phyloP scores from a whole-genome alignment of 1,140 invertebrate genomes.

The Dermatophagoides farinae region DNA sequence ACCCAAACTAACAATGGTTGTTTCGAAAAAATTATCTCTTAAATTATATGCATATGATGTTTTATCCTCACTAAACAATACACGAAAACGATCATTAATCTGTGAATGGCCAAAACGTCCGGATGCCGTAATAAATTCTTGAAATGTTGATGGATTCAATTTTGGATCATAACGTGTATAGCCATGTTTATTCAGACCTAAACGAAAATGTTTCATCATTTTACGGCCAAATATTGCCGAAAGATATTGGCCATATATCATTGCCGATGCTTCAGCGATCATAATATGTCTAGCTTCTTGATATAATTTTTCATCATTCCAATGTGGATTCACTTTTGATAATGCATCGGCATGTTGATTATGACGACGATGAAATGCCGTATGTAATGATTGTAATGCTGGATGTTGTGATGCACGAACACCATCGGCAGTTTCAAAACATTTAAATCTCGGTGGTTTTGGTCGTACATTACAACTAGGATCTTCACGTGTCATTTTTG shows the following conservation, averaged over 20 bases:
- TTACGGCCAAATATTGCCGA: constrained; percentile 35
- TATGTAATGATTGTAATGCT: constrained; percentile 36
- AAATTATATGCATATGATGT: constrained; percentile 2
- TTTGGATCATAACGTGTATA: constrained; percentile 31
- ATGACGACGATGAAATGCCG: constrained; percentile 30
- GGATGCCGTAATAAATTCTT: constrained; percentile 35
- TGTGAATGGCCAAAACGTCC: constrained; percentile 11
- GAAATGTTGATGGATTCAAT: constrained; percentile 36
- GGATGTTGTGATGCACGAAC: constrained; percentile 34
- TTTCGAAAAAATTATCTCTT: constrained; percentile 14
- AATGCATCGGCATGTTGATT: constrained; percentile 24
- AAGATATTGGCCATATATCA: constrained; percentile 60
- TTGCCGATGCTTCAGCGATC: constrained; percentile 49
- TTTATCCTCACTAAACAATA: constrained; percentile 4
- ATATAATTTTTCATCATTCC: constrained; percentile 33
- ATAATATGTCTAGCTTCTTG: constrained; percentile 34
- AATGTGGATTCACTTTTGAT: constrained; percentile 26
- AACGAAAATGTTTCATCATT: constrained; percentile 22
- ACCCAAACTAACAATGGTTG: constrained; percentile 10
- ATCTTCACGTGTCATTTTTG: neutral
- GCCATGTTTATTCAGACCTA: constrained; percentile 8
- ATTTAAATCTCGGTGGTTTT: constrained; percentile 3
- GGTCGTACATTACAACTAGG: constrained; percentile 9
- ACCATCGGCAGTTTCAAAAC: constrained; percentile 34
- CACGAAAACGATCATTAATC: constrained; percentile 9